Base-by-base conservation (phyloP, 2,113 vertebrate species). In the Columbina picui region DNA sequence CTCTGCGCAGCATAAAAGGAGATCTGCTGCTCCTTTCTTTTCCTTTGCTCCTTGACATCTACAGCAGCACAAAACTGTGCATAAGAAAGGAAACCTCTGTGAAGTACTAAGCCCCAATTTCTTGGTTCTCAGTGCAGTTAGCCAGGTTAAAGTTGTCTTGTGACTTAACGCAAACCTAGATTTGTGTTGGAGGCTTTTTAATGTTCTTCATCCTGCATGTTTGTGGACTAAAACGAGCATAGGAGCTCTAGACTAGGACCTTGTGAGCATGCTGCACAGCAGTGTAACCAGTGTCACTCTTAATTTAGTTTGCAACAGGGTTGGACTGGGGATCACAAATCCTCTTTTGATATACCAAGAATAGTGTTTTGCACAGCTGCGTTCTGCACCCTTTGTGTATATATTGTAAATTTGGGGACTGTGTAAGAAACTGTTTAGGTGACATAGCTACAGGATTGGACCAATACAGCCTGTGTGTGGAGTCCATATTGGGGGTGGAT, bases 101-200 rank as follows among this genome's bases (percentile, higher is more conserved):
- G 20, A 80, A 84, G 68, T 30, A 14, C 29, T 65, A 49, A 79
- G 27, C 61, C 83, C 38, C 75, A n/a, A 4, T 68, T 87, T 87
- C 32, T 39, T 14, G 8, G 9, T 53, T 84, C 12, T 43, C 23
- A 32, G 34, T 30, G 27, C 36, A 64, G 22, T 26, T 47, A 83
- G 9, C 19, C 32, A 50, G 7, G 12, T 49, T 65, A 13, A 63
- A 80, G 23, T 64, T 1, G 1, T 36, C 27, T 82, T 76, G 14
- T 47, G 57, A 41, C 6, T 25, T 77, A 8, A 45, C 0, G 30
- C 10, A 87, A 90, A 63, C 10, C 5, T 32, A 30, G 34, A 19
- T 1, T 8, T 59, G 8, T 2, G 5, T 27, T 0, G 0, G 34
- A 57, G 32, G 14, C 7, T 0, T 65, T 55, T 83, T 50, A 68